Conservation (phyloP, 2,797 vertebrate species). For the Triplophysa yarkandensis region DNA sequence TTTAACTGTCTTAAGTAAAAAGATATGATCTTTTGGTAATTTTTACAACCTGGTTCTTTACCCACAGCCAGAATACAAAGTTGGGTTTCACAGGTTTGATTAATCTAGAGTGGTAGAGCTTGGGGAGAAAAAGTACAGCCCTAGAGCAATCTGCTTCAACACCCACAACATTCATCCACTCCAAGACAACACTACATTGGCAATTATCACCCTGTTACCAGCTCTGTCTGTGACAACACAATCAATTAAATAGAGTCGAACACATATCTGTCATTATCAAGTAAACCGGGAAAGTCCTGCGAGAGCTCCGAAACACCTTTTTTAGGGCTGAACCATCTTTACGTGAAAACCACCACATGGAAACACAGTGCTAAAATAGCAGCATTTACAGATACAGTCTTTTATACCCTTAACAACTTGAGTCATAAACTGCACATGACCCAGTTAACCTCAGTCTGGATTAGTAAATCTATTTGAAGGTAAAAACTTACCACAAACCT, state of each 20-base stretch:
- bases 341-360: neutral
- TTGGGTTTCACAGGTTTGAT: neutral
- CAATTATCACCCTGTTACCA: conserved; percentile 19
- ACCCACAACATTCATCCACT: neutral
- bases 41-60: neutral
- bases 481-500: too few species aligned
- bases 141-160: neutral
- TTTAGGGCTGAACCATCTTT: neutral
- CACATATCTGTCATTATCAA: conserved; percentile 3
- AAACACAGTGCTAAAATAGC: neutral
- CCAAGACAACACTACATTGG: neutral
- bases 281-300: neutral
- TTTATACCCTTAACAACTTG: neutral
- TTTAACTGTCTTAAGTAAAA: neutral
- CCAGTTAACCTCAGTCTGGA: neutral
- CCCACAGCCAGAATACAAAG: neutral
- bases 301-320: neutral
- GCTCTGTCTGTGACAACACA: neutral
- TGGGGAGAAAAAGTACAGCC: neutral
- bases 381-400: conserved; percentile 6
- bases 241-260: conserved; percentile 26
- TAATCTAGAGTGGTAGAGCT: neutral
- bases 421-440: neutral
- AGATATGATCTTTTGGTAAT: neutral
- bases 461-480: neutral